Conservation (phyloP, 64 coral and sea anemone genomes). For the Platygyra sinensis region DNA sequence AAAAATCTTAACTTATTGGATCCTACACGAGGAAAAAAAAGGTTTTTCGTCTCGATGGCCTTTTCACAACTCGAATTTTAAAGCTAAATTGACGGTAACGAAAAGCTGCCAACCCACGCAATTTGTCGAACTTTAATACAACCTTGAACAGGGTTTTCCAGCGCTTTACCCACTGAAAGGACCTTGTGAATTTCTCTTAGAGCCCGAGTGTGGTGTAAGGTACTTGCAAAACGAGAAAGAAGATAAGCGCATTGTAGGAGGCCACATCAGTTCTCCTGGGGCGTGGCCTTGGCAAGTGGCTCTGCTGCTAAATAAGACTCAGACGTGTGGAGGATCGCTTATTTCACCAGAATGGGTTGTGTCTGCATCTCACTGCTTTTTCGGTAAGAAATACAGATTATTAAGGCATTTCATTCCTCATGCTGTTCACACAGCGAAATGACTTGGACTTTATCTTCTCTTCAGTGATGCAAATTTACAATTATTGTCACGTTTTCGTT, state of each 20-base stretch:
- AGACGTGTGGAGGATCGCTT: constrained; percentile 63
- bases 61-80: too few relatives aligned
- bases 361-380: constrained; percentile 66
- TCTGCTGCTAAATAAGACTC: constrained; percentile 46
- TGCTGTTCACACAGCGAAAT: too few relatives aligned
- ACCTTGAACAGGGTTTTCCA: background rate
- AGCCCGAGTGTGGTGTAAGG: constrained; percentile 38
- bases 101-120: background rate
- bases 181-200: background rate
- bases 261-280: constrained; percentile 22
- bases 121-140: background rate
- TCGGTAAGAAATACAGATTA: background rate
- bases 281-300: constrained; percentile 75
- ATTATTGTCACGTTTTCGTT: too few relatives aligned
- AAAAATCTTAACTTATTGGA: too few relatives aligned
- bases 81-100: too few relatives aligned
- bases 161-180: background rate
- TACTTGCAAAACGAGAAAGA: background rate
- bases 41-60: too few relatives aligned
- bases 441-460: too few relatives aligned
- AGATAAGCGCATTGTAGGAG: constrained; percentile 60
- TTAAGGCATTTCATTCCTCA: background rate
- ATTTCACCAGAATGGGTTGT: constrained; percentile 66
- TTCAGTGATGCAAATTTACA: too few relatives aligned
- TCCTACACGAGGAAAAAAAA: too few relatives aligned